Evolutionary conservation across 1,140 invertebrate species (phyloP).

Genomic region (Eriocheir sinensis): DNA sequence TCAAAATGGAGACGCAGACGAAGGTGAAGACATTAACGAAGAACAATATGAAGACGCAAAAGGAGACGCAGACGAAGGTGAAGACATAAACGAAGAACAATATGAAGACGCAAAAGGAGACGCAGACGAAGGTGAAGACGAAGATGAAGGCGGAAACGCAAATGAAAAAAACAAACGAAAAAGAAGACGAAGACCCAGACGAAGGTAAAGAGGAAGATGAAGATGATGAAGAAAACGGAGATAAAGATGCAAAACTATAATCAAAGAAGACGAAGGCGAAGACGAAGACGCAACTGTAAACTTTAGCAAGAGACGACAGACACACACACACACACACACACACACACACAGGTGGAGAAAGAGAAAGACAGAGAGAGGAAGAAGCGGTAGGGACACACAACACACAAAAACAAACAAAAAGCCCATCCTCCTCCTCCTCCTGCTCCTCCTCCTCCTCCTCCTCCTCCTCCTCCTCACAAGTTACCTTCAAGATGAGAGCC

Average conservation of each 20-base stretch:
- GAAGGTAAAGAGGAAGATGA: too few relatives aligned
- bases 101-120: not conserved
- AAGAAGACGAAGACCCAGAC: not conserved
- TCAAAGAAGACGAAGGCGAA: too few relatives aligned
- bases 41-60: not conserved
- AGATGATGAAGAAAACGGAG: too few relatives aligned
- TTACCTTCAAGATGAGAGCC: conserved; percentile 37
- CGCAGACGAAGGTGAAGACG: not conserved
- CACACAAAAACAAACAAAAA: not conserved
- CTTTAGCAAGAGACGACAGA: too few relatives aligned
- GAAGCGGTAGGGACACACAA: not conserved
- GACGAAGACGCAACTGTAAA: too few relatives aligned
- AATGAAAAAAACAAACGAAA: not conserved
- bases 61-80: not conserved
- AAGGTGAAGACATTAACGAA: not conserved
- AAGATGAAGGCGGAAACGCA: not conserved
- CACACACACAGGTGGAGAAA: not conserved
- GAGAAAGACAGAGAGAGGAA: not conserved
- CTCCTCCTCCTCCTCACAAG: conserved; percentile 44
- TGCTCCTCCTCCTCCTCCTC: not conserved
- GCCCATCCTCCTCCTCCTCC: not conserved
- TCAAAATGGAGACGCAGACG: not conserved
- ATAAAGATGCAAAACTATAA: too few relatives aligned
- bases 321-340: too few relatives aligned
- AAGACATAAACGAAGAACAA: too few relatives aligned